Percentiles rank a stretch among this genome's conserved stretches.
Evolutionary conservation across 2,797 vertebrate genomes (phyloP).

Genomic region (Microctenopoma steveboyesi): DNA sequence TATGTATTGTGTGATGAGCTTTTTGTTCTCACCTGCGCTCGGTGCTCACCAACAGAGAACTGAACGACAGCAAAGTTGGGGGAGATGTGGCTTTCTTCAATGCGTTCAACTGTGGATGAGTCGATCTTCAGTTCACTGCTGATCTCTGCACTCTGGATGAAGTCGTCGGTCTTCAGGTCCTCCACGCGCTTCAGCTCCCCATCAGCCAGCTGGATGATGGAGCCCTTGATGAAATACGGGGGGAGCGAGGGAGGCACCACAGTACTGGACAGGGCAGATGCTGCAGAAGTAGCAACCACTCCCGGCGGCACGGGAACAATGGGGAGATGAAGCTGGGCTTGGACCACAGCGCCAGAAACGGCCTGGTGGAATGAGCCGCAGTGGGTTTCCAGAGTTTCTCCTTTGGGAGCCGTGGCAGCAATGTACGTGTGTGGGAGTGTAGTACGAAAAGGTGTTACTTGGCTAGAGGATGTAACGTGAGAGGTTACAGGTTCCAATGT

Average conservation of each 20-base stretch:
- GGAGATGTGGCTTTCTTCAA: slow-evolving; percentile 89
- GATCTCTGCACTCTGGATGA: slow-evolving; percentile 98
- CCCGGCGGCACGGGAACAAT: slow-evolving; percentile 80
- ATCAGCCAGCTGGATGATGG: slow-evolving; percentile 97
- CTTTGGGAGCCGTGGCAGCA: slow-evolving; percentile 88
- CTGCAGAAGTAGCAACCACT: slow-evolving; percentile 78
- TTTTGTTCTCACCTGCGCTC: slow-evolving; percentile 89
- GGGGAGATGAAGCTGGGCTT: slow-evolving; percentile 94
- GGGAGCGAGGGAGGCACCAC: slow-evolving; percentile 87
- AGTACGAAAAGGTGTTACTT: slow-evolving; percentile 85
- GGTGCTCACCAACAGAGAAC: slow-evolving; percentile 96
- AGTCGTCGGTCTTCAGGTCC: slow-evolving; percentile 98
- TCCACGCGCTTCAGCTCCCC: slow-evolving; percentile 98
- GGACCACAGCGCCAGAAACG: slow-evolving; percentile 85
- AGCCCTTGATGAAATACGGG: slow-evolving; percentile 97
- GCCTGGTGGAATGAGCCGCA: slow-evolving; percentile 71
- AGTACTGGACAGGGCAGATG: slow-evolving; percentile 78
- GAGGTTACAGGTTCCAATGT: slow-evolving; percentile 86
- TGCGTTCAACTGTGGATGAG: slow-evolving; percentile 97
- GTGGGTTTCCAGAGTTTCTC: slow-evolving; percentile 86
- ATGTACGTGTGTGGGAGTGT: slow-evolving; percentile 92
- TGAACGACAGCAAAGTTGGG: slow-evolving; percentile 93
- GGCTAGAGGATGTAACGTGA: slow-evolving; percentile 80
- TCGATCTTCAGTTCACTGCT: slow-evolving; percentile 98
- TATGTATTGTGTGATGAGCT: neutral